These are phyloP conservation scores for Cervus canadensis DNA, from an alignment of 2,113 vertebrate species.

Conservation along the genomic window DNA sequence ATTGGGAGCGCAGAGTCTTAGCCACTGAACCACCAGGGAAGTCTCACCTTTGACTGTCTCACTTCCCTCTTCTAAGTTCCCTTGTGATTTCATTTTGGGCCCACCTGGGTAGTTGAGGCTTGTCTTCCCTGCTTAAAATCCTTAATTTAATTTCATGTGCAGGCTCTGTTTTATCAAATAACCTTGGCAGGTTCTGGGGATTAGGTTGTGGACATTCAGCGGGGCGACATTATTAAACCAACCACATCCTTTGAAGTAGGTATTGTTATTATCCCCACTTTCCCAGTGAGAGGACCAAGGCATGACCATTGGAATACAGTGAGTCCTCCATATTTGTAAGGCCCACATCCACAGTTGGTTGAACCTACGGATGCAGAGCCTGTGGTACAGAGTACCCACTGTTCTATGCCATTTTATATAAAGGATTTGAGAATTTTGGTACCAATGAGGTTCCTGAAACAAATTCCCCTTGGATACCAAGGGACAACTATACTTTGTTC, in stretches of 20 bases:
- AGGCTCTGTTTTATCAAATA: background rate
- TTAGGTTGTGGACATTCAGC: background rate
- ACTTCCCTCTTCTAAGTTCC: background rate
- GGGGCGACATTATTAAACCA: background rate
- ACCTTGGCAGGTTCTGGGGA: background rate
- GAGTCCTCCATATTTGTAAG: background rate
- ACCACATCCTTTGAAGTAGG: background rate
- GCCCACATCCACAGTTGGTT: background rate
- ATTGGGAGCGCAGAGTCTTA: background rate
- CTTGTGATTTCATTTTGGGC: too few relatives aligned
- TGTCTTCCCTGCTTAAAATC: background rate
- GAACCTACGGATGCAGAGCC: background rate
- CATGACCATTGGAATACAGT: background rate
- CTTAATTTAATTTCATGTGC: background rate
- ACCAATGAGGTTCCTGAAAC: background rate
- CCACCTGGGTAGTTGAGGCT: background rate
- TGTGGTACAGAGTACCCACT: background rate
- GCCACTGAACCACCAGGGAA: background rate
- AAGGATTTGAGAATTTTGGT: background rate
- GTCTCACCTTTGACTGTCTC: background rate
- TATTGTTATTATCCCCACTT: background rate
- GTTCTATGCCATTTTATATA: background rate
- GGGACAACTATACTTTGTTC: background rate
- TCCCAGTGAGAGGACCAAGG: background rate
- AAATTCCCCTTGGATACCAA: background rate